Percentiles rank a stretch among this genome's conserved stretches.
Evolutionary conservation across 2,113 vertebrate genomes (phyloP).

Genomic region (Emberiza fucata): DNA sequence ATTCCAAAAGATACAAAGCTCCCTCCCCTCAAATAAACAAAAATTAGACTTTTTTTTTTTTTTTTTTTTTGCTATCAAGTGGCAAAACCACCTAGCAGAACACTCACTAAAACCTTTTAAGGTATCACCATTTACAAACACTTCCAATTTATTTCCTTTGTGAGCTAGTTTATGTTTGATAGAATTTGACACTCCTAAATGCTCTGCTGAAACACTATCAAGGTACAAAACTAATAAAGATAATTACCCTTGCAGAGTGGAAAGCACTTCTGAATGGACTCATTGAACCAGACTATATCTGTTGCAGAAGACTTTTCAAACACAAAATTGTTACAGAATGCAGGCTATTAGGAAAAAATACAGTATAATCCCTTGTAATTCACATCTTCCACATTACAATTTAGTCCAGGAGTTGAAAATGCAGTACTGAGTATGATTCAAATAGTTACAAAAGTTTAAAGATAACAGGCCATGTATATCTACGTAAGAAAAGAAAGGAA

Average conservation of each 20-base stretch:
- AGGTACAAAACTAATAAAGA: conserved; percentile 33
- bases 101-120: neutral
- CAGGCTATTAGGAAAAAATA: neutral
- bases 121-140: neutral
- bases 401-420: neutral
- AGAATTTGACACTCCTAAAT: conserved; percentile 48
- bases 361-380: neutral
- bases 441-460: neutral
- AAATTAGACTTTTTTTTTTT: neutral
- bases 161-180: conserved; percentile 16
- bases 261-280: conserved; percentile 12
- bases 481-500: neutral
- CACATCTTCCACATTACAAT: neutral
- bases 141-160: conserved; percentile 23
- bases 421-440: neutral
- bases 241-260: conserved; percentile 16
- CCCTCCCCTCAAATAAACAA: neutral
- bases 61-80: neutral
- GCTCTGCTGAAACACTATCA: conserved; percentile 31
- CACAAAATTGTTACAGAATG: neutral
- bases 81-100: neutral
- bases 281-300: neutral
- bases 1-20: neutral
- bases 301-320: neutral
- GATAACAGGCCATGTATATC: neutral